Evolutionary conservation across 2,113 vertebrate species (phyloP).

Genomic region (Dryoscopus gambensis): DNA sequence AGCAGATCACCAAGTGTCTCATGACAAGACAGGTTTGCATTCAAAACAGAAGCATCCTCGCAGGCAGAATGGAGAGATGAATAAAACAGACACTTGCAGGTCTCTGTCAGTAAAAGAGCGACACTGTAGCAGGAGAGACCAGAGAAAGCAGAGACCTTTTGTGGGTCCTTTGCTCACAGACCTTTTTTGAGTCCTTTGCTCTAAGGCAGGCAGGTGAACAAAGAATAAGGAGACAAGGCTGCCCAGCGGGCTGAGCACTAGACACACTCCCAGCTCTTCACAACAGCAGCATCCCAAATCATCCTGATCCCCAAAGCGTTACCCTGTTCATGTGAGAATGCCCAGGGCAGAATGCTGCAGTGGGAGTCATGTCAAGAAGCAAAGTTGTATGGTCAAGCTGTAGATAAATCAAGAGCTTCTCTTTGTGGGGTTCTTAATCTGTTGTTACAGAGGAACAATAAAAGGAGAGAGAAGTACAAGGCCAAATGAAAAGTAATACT

Average conservation of each 20-base stretch:
- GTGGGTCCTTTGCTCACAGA: not conserved
- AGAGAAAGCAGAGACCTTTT: not conserved
- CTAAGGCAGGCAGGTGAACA: not conserved
- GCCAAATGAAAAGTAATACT: conserved; percentile 18
- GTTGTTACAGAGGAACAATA: not conserved
- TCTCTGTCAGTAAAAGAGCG: not conserved
- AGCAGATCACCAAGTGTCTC: not conserved
- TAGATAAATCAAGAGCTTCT: not conserved
- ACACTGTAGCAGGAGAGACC: not conserved
- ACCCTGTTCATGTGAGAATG: not conserved
- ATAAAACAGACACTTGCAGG: not conserved
- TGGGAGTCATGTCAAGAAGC: not conserved
- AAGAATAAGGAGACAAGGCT: not conserved
- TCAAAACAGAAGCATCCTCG: not conserved
- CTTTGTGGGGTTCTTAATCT: not conserved
- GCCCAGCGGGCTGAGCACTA: not conserved
- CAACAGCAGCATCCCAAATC: not conserved
- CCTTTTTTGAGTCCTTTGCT: not conserved
- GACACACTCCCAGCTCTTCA: not conserved
- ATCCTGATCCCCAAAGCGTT: not conserved
- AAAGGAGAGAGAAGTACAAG: not conserved
- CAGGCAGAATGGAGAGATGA: not conserved
- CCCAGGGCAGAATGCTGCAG: not conserved
- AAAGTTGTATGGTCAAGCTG: not conserved
- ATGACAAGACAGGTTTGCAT: not conserved